Evolutionary conservation across 2,888 invertebrate species (phyloP).

Genomic region (Limnephilus auricula): DNA sequence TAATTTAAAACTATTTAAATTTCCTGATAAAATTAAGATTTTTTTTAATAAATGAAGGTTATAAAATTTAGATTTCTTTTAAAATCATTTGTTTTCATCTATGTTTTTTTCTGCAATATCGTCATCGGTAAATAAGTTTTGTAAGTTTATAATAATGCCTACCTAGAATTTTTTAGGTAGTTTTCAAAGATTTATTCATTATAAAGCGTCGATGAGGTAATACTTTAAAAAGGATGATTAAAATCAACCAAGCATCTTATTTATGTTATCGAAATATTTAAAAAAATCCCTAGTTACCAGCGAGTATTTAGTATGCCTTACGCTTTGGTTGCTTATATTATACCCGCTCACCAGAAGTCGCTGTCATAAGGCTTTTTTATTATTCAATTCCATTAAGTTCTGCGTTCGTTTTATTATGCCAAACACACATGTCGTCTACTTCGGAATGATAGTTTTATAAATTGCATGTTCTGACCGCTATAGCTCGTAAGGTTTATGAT

Average conservation of each 20-base stretch:
- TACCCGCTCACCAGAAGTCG: neutral
- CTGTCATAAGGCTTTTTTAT: neutral
- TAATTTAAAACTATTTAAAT: too few species aligned
- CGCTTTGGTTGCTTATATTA: neutral
- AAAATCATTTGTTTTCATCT: too few species aligned
- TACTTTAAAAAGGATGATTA: neutral
- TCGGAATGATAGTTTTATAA: conserved; percentile 31
- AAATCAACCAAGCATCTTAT: too few species aligned
- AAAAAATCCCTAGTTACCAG: neutral
- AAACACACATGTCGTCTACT: neutral
- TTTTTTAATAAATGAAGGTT: too few species aligned
- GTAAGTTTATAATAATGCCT: too few species aligned
- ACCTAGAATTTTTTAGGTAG: too few species aligned
- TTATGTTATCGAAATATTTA: neutral
- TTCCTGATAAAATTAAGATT: too few species aligned
- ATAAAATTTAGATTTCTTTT: too few species aligned
- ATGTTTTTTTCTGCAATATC: too few species aligned
- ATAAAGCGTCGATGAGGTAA: neutral
- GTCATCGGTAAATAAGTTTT: too few species aligned
- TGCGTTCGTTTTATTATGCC: neutral
- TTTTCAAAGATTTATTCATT: too few species aligned
- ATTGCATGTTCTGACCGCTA: neutral
- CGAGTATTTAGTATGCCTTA: neutral
- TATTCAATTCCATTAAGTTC: conserved; percentile 6
- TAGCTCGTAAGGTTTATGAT: neutral